A percentile compares a stretch with the other conserved stretches of the same genome.
phyloP scores from a whole-genome alignment of 2,797 vertebrate genomes.

The Cichlasoma orientale region DNA sequence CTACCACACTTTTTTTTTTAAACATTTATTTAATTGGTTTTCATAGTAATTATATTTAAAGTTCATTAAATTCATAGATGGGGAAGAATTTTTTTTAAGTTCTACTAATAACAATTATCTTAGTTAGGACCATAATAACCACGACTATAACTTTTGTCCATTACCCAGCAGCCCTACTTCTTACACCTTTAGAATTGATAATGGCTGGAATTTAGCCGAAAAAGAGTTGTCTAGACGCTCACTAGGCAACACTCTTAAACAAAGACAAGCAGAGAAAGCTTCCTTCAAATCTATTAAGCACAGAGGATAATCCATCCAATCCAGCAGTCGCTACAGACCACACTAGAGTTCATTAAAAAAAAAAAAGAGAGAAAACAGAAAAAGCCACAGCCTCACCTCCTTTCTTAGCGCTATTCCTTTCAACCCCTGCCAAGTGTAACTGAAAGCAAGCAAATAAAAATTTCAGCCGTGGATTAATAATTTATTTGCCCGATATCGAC shows the following conservation, averaged over 20 bases:
- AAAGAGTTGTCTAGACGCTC: not conserved
- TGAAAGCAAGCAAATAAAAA: constrained; percentile 77
- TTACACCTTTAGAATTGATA: not conserved
- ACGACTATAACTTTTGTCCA: not conserved
- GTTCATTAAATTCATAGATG: not conserved
- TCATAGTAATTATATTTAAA: not conserved
- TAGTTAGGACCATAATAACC: not conserved
- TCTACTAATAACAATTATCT: not conserved
- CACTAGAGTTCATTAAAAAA: constrained; percentile 54
- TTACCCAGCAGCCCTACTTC: not conserved
- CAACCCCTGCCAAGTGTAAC: constrained; percentile 47
- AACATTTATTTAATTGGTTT: not conserved
- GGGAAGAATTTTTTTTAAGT: not conserved
- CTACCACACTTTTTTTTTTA: not conserved
- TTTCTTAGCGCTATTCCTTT: constrained; percentile 38
- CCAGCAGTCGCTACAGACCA: constrained; percentile 34
- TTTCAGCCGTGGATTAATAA: constrained; percentile 75
- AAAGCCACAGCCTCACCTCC: constrained; percentile 47
- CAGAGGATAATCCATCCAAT: constrained; percentile 49
- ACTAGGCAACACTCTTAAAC: constrained; percentile 15
- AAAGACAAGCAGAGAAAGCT: constrained; percentile 26
- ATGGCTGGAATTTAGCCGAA: not conserved
- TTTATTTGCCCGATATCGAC: constrained; percentile 67
- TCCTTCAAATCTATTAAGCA: constrained; percentile 24
- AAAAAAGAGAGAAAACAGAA: constrained; percentile 36